phyloP scores from a whole-genome alignment of 2,888 invertebrate species.

The Stenoptilia bipunctidactyla region DNA sequence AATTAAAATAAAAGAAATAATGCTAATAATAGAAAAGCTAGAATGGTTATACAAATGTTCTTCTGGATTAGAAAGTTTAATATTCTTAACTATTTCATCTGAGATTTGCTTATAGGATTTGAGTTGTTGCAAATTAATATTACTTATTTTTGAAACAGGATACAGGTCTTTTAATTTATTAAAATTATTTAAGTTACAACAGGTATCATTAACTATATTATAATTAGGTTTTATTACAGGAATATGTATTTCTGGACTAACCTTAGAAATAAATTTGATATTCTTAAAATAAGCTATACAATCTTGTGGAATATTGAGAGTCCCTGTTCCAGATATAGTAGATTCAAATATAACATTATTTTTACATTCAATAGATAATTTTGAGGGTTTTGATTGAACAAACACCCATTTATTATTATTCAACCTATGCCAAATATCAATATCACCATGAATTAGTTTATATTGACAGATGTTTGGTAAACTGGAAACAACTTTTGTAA shows the following conservation, averaged over 20 bases:
- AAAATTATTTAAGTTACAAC: slow-evolving; percentile 5
- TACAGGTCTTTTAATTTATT: slow-evolving; percentile 20
- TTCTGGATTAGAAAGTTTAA: no score
- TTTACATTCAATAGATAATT: slow-evolving; percentile 2
- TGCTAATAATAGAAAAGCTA: no score
- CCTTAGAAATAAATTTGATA: slow-evolving; percentile 2
- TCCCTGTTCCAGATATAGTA: slow-evolving; percentile 4
- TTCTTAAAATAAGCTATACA: slow-evolving; percentile 9
- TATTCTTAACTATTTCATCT: no score
- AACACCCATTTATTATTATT: slow-evolving; percentile 8
- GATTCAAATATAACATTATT: slow-evolving; percentile 5
- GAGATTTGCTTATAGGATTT: no score
- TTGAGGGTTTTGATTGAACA: neutral
- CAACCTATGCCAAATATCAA: slow-evolving; percentile 8
- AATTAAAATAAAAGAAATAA: no score
- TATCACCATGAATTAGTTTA: slow-evolving; percentile 7
- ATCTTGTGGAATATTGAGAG: slow-evolving; percentile 7
- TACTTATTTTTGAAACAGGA: slow-evolving; percentile 30
- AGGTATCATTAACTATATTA: slow-evolving; percentile 9
- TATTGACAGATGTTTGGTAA: slow-evolving; percentile 7
- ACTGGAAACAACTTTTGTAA: slow-evolving; percentile 6
- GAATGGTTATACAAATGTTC: no score
- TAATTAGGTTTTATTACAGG: neutral
- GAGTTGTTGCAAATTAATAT: slow-evolving; percentile 11
- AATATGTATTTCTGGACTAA: neutral